These are phyloP conservation scores for Gymnarchus niloticus DNA, from an alignment of 2,113 vertebrate genomes.

Conservation along the genomic window DNA sequence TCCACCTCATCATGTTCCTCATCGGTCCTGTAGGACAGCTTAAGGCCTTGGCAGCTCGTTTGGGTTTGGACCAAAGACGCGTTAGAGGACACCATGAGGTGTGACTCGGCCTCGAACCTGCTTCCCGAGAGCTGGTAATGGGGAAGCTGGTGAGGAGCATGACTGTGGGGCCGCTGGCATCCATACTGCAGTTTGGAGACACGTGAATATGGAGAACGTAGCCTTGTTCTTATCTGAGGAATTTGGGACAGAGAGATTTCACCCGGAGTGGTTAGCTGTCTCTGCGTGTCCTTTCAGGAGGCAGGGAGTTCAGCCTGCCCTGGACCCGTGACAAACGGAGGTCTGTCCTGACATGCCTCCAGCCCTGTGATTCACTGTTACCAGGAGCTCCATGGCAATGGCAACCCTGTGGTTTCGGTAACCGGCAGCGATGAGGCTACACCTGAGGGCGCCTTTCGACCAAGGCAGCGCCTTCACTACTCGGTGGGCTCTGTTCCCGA, in stretches of 20 bases:
- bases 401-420: slow-evolving; percentile 1
- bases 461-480: not conserved
- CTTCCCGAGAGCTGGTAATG: not conserved
- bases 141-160: not conserved
- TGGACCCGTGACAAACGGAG: not conserved
- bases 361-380: not conserved
- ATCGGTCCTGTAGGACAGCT: not conserved
- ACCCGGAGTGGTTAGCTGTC: not conserved
- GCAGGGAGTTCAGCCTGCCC: not conserved
- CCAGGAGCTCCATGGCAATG: slow-evolving; percentile 8
- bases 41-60: not conserved
- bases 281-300: not conserved
- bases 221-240: not conserved
- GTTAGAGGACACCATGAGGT: not conserved
- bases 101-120: not conserved
- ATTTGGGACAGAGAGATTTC: not conserved
- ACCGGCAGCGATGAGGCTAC: not conserved
- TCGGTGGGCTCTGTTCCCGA: not conserved
- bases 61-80: not conserved
- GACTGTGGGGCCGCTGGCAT: not conserved
- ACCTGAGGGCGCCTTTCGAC: not conserved
- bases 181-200: not conserved
- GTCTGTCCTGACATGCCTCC: not conserved
- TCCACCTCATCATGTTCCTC: not conserved
- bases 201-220: no score